A percentile compares a stretch with the other conserved stretches of the same genome.
Conservation (phyloP, 2,888 invertebrate genomes). For the Peribatodes rhomboidaria region DNA sequence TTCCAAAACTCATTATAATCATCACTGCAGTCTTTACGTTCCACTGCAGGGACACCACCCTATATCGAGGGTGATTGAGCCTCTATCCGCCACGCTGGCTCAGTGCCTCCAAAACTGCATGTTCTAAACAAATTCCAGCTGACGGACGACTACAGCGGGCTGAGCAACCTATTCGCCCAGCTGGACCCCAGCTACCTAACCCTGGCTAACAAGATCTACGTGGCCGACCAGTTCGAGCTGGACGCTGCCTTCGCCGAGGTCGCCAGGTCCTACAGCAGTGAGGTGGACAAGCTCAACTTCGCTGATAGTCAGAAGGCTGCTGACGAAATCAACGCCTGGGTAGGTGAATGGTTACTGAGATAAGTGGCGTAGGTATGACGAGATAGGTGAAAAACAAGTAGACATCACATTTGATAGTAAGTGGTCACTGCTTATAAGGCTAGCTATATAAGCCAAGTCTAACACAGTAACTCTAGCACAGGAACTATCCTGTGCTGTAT, state of each 20-base stretch:
- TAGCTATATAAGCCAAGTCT: too few relatives aligned
- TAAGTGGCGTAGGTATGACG: not conserved
- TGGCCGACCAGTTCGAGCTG: conserved; percentile 49
- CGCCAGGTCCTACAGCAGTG: conserved; percentile 53
- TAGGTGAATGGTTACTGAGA: conserved; percentile 33
- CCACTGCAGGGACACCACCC: too few relatives aligned
- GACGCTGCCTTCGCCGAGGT: conserved; percentile 48
- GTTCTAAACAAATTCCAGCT: conserved; percentile 49
- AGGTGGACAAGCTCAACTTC: conserved; percentile 58
- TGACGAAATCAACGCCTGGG: conserved; percentile 56
- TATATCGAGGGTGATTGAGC: too few relatives aligned
- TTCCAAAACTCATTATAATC: too few relatives aligned
- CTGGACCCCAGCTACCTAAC: conserved; percentile 58
- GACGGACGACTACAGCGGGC: conserved; percentile 49
- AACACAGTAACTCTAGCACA: too few relatives aligned
- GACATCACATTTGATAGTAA: too few relatives aligned
- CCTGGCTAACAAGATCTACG: conserved; percentile 63
- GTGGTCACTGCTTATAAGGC: too few relatives aligned
- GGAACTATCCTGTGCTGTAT: too few relatives aligned
- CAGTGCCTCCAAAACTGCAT: too few relatives aligned
- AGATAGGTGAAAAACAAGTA: not conserved
- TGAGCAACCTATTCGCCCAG: conserved; percentile 52
- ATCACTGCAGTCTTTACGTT: too few relatives aligned
- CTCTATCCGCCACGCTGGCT: too few relatives aligned
- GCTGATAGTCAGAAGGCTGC: conserved; percentile 50